Evolutionary conservation across 2,113 vertebrate species (phyloP), one percentile per base, ranked within the genome.

Genomic region (Tyrannus savana): DNA sequence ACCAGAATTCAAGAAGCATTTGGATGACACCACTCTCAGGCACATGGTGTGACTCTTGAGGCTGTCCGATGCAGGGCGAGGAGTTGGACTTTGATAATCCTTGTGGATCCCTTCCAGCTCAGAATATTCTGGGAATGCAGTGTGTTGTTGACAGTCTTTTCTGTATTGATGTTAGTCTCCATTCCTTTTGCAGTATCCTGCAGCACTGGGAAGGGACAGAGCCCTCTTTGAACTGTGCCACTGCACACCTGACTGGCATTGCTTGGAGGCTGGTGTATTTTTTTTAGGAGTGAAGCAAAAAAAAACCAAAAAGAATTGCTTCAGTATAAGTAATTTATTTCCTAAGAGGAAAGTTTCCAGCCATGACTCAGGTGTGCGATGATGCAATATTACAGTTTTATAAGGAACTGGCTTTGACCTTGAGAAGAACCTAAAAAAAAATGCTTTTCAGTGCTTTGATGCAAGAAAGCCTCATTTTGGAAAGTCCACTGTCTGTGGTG

Each of bases 1-100:
- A 49, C 7, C 30, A 55, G 14, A 77, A 7, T 11, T 28, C 35
- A 7, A 5, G 41, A 19, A 42, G 35, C 0, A 0, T 42, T 63
- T 12, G 49, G 2, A 37, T 22, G 23, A 5, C 37, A 12, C 39
- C 39, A 12, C 42, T 50, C 49, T 37, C 2, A 1, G 41, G 31
- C 0, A 17, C 2, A 3, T 7, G 39, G 1, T 19, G 21, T 16
- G 41, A 33, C 18, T 55, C 63, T 35, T 49, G 39, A 13, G n/a
- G 0, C 35, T 42, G 35, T 55, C 47, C 63, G 17, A 49, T 42
- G 42, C 56, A 44, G 14, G 6, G 56, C 25, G 19, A 33, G 72
- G 47, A 49, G 30, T 4, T 12, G 16, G 30, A 4, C 25, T 83
- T 66, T 6, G 55, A 41, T 55, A 47, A 9, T 84, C 35, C 35